A percentile compares a stretch with the other conserved stretches of the same genome.
These are phyloP conservation scores for Epiperipatus broadwayi DNA, from an alignment of 2,888 invertebrate genomes.

Conservation along the genomic window DNA sequence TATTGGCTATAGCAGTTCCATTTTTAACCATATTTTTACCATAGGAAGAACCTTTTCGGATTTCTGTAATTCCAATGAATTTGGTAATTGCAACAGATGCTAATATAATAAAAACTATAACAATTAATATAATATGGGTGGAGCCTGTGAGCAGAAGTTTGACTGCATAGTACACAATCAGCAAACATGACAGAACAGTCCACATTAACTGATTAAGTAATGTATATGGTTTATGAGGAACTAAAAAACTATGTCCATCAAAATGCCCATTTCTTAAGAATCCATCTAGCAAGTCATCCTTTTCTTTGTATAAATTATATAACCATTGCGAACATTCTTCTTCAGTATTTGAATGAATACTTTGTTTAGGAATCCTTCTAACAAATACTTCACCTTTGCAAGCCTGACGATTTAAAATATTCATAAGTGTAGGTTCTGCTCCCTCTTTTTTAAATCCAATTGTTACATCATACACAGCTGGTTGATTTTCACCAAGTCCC, in stretches of 20 bases:
- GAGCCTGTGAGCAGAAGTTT: constrained; percentile 36
- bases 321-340: constrained; percentile 58
- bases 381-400: constrained; percentile 56
- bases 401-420: constrained; percentile 48
- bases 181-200: constrained; percentile 23
- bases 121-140: constrained; percentile 46
- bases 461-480: no score
- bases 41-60: constrained; percentile 62
- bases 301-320: constrained; percentile 55
- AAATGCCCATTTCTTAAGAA: constrained; percentile 24
- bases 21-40: no score
- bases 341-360: constrained; percentile 50
- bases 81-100: constrained; percentile 57
- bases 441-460: constrained; percentile 26
- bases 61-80: constrained; percentile 62
- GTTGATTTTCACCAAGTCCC: constrained; percentile 50
- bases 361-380: constrained; percentile 56
- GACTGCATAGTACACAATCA: constrained; percentile 22
- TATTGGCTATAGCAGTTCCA: no score
- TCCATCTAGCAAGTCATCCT: constrained; percentile 36
- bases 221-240: constrained; percentile 22
- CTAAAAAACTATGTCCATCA: constrained; percentile 19
- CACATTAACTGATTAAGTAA: constrained; percentile 25
- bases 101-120: constrained; percentile 37
- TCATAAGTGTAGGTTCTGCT: constrained; percentile 54